A percentile compares a stretch with the other conserved stretches of the same genome.
Conservation (phyloP, 2,888 invertebrate species). For the Cremastinae sp. region DNA sequence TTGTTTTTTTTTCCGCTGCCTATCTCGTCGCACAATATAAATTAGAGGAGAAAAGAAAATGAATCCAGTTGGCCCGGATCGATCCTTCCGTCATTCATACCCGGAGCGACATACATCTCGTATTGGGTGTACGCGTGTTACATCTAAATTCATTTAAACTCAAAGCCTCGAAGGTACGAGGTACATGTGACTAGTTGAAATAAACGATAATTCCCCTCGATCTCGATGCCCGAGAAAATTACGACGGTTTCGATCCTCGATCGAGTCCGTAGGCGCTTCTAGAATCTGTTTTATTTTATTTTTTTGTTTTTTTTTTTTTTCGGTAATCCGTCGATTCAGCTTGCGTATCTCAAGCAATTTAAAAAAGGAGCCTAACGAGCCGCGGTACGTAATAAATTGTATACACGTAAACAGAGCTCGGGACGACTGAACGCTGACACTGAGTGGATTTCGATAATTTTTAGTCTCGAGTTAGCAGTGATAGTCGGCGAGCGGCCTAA, state of each 20-base stretch:
- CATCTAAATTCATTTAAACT: conserved; percentile 35
- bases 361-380: conserved; percentile 16
- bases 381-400: conserved; percentile 5
- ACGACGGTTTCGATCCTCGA: conserved; percentile 35
- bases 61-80: conserved; percentile 7
- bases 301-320: conserved; percentile 27
- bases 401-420: conserved; percentile 24
- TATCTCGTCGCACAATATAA: background rate
- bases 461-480: conserved; percentile 36
- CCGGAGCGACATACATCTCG: conserved; percentile 44
- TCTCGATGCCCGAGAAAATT: conserved; percentile 37
- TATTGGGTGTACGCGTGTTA: conserved; percentile 31
- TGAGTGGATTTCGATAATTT: conserved; percentile 26
- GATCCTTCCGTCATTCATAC: conserved; percentile 60
- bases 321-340: conserved; percentile 30
- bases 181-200: conserved; percentile 74
- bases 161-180: conserved; percentile 58
- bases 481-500: conserved; percentile 63
- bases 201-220: conserved; percentile 63
- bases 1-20: too few relatives aligned
- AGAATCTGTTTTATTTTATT: too few relatives aligned
- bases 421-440: background rate
- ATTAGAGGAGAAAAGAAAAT: background rate
- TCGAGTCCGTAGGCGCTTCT: conserved; percentile 14
- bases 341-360: conserved; percentile 1